Base-by-base conservation (phyloP, 2,888 invertebrate genomes). In the Conchocele bisecta region DNA sequence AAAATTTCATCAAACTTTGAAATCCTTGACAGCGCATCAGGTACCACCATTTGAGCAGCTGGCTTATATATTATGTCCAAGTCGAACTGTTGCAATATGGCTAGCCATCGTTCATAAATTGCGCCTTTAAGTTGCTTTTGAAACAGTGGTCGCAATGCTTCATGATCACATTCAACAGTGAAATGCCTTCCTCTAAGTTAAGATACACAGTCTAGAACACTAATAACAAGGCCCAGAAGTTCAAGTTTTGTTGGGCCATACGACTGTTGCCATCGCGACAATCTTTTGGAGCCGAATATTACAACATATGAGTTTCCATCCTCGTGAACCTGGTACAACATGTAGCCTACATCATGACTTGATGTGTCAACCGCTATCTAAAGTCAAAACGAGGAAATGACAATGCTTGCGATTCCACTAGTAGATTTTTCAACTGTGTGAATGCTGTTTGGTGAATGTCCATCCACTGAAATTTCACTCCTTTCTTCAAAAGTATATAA, bases 331-430 rank as follows among this genome's bases (percentile, higher is more conserved):
- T 78, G 77, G 28, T 78, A 75, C 4, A 78, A 31, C 70, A 81
- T 75, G 31, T 65, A 81, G 6, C 75, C 75, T 20, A 71, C 71
- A 2, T 78, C 77, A 7, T 64, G 29, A 11, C 41, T 54, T 41
- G 57, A 48, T 3, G 77, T 68, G 35, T 78, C 78, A 9, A 78
- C 78, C 33, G 78, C 61, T 22, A 81, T 20, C 2, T 59, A 22
- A 44, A 78, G 28, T 77, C 70, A 63, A 53, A 80, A 9, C 57
- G 48, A 13, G 80, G 80, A 57, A 71, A 78, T 15, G 77, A 65
- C 13, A 81, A 58, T 9, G 70, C 71, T 22, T 48, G 46, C 2
- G 70, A 81, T 11, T 59, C 69, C 1, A 66, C 11, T n/a, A 81
- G 33, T 26, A 5, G 4, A 13, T 59, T 20, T 46, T 77, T 75